Evolutionary conservation across 64 coral and sea anemone species (phyloP).

Genomic region (Dendrophyllia cribrosa): DNA sequence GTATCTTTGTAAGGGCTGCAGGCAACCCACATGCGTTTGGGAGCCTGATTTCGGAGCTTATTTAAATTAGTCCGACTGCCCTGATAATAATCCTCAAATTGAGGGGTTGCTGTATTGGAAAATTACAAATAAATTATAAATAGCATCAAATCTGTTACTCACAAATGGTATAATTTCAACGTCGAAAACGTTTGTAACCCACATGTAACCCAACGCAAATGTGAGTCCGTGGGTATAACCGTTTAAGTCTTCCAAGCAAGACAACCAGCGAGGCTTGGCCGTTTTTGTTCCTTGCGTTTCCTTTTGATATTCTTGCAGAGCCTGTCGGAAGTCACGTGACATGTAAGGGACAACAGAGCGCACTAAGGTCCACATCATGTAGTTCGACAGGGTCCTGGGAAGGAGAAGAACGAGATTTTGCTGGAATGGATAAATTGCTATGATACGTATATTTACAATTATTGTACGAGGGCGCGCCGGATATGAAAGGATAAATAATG

Average conservation of each 20-base stretch:
- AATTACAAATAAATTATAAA: background rate
- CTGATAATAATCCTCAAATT: too few relatives aligned
- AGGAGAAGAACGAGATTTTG: background rate
- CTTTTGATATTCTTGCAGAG: slow-evolving; percentile 24
- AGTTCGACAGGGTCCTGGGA: slow-evolving; percentile 54
- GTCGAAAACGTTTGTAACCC: slow-evolving; percentile 29
- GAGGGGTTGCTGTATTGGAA: too few relatives aligned
- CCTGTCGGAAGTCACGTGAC: slow-evolving; percentile 40
- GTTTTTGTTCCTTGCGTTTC: slow-evolving; percentile 13
- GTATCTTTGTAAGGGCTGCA: too few relatives aligned
- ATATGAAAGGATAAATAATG: too few relatives aligned
- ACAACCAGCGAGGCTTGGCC: slow-evolving; percentile 45
- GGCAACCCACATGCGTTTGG: too few relatives aligned
- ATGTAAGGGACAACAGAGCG: slow-evolving; percentile 3
- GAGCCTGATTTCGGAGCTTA: too few relatives aligned
- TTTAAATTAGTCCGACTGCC: too few relatives aligned
- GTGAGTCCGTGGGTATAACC: slow-evolving; percentile 1
- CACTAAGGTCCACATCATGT: slow-evolving; percentile 60
- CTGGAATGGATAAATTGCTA: background rate
- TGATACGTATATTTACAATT: too few relatives aligned
- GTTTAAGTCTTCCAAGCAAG: slow-evolving; percentile 30
- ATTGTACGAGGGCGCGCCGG: too few relatives aligned
- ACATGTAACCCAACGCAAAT: slow-evolving; percentile 58
- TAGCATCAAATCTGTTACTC: background rate
- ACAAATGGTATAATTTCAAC: slow-evolving; percentile 29